A percentile compares a stretch with the other conserved stretches of the same genome.
These are phyloP conservation scores for Choloepus didactylus DNA, from an alignment of 2,797 vertebrate species.

Conservation along the genomic window DNA sequence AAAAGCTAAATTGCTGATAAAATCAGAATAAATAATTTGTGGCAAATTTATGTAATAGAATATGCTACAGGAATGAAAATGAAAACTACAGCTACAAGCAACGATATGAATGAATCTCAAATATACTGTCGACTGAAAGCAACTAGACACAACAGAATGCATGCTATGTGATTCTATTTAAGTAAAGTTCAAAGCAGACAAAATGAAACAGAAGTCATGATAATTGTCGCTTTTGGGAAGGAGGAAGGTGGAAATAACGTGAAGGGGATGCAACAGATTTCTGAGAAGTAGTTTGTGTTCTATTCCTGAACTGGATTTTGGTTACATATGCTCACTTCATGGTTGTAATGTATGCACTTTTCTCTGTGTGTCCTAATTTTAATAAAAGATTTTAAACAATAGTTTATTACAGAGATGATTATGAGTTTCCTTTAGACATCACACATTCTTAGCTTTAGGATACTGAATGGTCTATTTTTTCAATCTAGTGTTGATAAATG, in stretches of 20 bases:
- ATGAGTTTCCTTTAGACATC: neutral
- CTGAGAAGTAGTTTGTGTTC: neutral
- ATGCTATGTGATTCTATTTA: neutral
- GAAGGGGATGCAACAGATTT: neutral
- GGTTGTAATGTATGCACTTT: neutral
- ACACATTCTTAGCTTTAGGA: neutral
- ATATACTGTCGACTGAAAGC: too few relatives aligned
- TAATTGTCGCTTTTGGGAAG: neutral
- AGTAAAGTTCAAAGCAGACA: neutral
- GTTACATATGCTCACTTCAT: neutral
- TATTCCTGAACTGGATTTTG: neutral
- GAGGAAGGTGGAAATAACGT: too few relatives aligned
- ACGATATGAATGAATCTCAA: neutral
- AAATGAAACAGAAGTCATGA: neutral
- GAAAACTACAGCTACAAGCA: neutral
- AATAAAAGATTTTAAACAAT: neutral
- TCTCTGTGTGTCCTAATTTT: neutral
- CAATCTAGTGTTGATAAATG: neutral
- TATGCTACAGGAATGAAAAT: neutral
- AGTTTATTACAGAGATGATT: neutral
- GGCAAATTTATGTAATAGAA: too few relatives aligned
- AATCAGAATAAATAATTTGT: neutral
- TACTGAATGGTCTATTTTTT: neutral
- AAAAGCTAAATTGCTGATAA: neutral
- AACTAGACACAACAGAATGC: neutral